Evolutionary conservation across 92 coral and sea anemone genomes (phyloP), one percentile per base, ranked within the genome.

Genomic region (Anthopleura xanthogrammica): DNA sequence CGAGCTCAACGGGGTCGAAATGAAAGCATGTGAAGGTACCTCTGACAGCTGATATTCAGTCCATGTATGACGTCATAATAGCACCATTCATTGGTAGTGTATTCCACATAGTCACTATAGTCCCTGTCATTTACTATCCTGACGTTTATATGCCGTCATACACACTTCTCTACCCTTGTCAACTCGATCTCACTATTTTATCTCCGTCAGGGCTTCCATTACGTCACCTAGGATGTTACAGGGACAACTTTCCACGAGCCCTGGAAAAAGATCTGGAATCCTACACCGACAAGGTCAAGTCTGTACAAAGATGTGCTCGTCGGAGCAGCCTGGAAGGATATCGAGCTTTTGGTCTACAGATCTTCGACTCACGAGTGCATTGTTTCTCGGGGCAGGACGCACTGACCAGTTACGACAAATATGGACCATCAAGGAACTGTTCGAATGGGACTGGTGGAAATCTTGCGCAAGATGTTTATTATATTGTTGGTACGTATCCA

Each of bases 401-500:
- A 0, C 62, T 57, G 1, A 57, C 62, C 17, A 14, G 17, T 57
- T 57, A 57, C 12, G 17, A 57, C 57, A 64, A 23, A 36, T 66
- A 84, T 68, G 87, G 87, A 17, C 12, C 83, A 22, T 43, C 87
- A n/a, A 84, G 12, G 24, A 16, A 36, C 43, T 84, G 87, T 58
- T 24, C 73, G 9, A 64, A 77, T 42, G 87, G 83, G 17, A 3
- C 6, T 24, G 87, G 87, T 23, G 77, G 78, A 68, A 0, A 12
- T 40, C 77, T 76, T 77, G 82, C 83, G 43, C 87, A 84, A 84
- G 87, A 84, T 70, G 83, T 84, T 14, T 84, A 84, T 74, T 12
- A 12, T n/a, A 42, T 84, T 48, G 16, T 60, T 77, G 79, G 87
- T 84, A 84, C 76, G 87, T 84, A 1, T 57, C 9, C 3, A 46